A percentile compares a stretch with the other conserved stretches of the same genome.
Conservation (phyloP, 2,797 vertebrate species). For the Hydrophis major region DNA sequence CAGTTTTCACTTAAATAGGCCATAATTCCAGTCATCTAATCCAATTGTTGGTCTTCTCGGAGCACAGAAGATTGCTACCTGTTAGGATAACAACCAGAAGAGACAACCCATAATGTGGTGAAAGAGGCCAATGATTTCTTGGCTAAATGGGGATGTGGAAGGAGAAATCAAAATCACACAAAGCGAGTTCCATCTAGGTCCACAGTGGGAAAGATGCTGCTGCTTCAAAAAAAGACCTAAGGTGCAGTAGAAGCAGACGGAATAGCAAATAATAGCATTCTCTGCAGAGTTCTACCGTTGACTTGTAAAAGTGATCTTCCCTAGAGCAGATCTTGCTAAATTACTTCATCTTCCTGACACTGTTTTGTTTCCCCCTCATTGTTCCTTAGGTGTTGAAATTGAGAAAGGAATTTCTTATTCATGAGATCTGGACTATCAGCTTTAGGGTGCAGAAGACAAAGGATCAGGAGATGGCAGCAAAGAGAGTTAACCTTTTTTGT, state of each 20-base stretch:
- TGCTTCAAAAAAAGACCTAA: neutral
- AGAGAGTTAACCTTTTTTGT: neutral
- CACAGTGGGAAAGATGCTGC: neutral
- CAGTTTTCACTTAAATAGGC: neutral
- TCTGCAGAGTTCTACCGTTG: neutral
- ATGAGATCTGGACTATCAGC: neutral
- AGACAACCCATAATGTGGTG: neutral
- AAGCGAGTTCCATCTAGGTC: neutral
- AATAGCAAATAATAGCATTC: neutral
- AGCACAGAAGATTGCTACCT: neutral
- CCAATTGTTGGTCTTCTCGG: neutral
- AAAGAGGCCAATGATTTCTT: neutral
- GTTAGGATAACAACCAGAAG: neutral
- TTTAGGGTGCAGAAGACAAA: neutral
- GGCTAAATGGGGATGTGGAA: neutral
- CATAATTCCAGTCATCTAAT: neutral
- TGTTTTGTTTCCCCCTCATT: neutral
- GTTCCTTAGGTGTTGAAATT: neutral
- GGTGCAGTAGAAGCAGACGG: neutral
- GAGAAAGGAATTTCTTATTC: neutral
- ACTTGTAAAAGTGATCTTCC: neutral
- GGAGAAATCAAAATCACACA: neutral
- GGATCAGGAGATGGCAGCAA: neutral
- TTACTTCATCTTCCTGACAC: neutral
- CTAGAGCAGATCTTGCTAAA: neutral